phyloP scores from a whole-genome alignment of 2,888 invertebrate genomes.

The Trachelus iudaicus region DNA sequence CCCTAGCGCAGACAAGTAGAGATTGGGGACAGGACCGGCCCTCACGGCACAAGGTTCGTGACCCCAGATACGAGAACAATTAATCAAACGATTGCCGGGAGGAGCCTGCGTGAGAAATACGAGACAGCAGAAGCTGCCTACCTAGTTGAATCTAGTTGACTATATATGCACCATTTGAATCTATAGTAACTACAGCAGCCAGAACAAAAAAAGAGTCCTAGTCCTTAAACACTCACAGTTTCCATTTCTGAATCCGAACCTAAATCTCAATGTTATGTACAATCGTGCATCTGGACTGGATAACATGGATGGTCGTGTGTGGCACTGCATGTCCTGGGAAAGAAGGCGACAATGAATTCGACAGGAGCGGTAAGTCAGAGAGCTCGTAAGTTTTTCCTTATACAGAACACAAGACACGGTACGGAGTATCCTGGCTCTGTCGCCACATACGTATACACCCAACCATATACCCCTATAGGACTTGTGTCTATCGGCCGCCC shows the following conservation, averaged over 20 bases:
- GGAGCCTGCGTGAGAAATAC: slow-evolving; percentile 58
- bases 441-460: neutral
- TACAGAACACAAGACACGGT: neutral
- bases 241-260: neutral
- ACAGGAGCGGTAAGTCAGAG: neutral
- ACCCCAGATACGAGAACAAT: slow-evolving; percentile 45
- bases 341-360: neutral
- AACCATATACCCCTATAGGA: neutral
- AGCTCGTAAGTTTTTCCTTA: neutral
- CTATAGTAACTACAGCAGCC: neutral
- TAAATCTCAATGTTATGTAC: neutral
- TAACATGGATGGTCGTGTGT: neutral
- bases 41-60: slow-evolving; percentile 27
- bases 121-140: slow-evolving; percentile 35
- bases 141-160: neutral
- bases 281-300: neutral
- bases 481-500: neutral
- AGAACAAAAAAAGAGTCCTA: neutral
- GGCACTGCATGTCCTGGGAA: neutral
- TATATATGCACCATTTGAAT: neutral
- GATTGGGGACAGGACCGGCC: slow-evolving; percentile 19
- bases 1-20: slow-evolving; percentile 32
- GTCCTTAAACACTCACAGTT: neutral
- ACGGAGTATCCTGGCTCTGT: neutral
- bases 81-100: slow-evolving; percentile 52